Conservation (phyloP, 2,113 vertebrate genomes). For the Guaruba guarouba region DNA sequence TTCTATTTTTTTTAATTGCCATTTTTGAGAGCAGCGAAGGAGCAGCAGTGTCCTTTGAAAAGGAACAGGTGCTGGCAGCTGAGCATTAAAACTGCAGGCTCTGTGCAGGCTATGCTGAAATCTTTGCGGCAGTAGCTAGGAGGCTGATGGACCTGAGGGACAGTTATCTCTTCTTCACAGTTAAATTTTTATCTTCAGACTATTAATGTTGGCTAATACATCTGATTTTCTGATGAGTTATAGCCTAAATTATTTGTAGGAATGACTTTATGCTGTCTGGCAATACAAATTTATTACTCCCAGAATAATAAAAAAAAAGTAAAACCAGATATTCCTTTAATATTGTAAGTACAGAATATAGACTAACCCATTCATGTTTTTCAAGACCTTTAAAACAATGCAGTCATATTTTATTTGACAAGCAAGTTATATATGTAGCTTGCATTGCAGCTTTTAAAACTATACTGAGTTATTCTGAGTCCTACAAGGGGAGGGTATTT, state of each 20-base stretch:
- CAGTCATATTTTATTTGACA: not conserved
- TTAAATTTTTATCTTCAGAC: not conserved
- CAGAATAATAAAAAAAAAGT: not conserved
- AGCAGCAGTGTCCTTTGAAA: not conserved
- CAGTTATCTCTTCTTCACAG: not conserved
- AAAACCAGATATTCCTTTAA: not conserved
- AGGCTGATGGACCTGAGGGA: not conserved
- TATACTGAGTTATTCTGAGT: fast-evolving
- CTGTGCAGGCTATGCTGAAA: not conserved
- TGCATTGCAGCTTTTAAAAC: not conserved
- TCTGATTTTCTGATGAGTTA: not conserved
- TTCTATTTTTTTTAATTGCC: not conserved
- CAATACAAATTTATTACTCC: not conserved
- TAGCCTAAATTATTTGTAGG: not conserved
- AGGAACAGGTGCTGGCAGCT: not conserved
- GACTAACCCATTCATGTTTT: not conserved
- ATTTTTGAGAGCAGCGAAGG: not conserved
- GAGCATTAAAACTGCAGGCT: not conserved
- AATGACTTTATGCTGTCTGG: not conserved
- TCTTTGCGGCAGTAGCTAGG: not conserved
- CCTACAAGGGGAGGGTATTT: not conserved
- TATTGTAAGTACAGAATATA: not conserved
- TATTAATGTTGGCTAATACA: not conserved
- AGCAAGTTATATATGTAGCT: fast-evolving
- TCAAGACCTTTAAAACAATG: not conserved